Base-by-base conservation (phyloP, 2,888 invertebrate species). In the Plebejus melissa region DNA sequence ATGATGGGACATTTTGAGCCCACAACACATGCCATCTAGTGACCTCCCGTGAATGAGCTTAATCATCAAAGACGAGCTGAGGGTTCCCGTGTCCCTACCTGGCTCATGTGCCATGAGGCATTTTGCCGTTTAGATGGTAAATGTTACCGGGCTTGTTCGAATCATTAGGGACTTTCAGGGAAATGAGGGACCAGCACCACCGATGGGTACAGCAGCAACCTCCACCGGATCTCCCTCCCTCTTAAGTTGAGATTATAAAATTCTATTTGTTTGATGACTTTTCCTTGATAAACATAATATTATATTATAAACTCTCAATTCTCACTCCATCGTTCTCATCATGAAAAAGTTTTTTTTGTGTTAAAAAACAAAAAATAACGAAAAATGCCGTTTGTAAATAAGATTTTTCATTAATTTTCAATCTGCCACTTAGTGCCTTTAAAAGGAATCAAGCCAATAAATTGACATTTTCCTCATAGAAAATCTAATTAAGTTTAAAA, bases 1-100 rank as follows among this genome's bases (percentile, higher is more conserved):
- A 94, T 93, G 94, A 94, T 80, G 80, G 80, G 79, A 80, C 80
- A 80, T 80, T 76, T 79, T 57, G 50, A 57, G 57, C 57, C 57
- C n/a, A n/a, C 16, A 57, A n/a, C 57, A 57, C 57, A 57, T 22
- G 22, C 57, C 57, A n/a, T 22, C 57, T 13, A 22, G 57, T 57
- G 57, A 57, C 22, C 57, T n/a, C 57, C 6, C 0, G 6, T n/a
- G 0, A n/a, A 6, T n/a, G 57, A 57, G 57, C 0, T n/a, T 57
- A 57, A 57, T 22, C 57, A 57, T 57, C n/a, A 57, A 4, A 13
- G 57, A 57, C 57, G 57, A 57, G n/a, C 57, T 6, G n/a, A n/a
- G n/a, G 57, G n/a, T 57, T 57, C 57, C 57, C 57, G 0, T 2
- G 57, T n/a, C n/a, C n/a, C 57, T 57, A 22, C 22, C 57, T 16